A percentile compares a stretch with the other conserved stretches of the same genome.
Evolutionary conservation across 2,797 vertebrate genomes (phyloP).

Genomic region (Threskiornis aethiopicus): DNA sequence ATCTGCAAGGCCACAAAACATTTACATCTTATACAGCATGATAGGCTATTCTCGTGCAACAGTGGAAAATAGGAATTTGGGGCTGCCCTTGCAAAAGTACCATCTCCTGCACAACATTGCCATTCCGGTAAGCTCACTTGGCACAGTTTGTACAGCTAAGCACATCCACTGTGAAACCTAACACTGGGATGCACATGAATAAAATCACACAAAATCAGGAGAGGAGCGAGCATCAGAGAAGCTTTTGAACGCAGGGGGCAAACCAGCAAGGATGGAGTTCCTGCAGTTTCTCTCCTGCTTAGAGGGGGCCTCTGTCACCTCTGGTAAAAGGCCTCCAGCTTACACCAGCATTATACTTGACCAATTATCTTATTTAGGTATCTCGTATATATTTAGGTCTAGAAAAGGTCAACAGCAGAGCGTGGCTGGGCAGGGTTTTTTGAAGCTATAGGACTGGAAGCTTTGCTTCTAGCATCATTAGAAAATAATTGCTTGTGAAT

Average conservation of each 20-base stretch:
- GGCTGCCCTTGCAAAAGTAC: conserved; percentile 5
- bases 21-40: not conserved
- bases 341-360: not conserved
- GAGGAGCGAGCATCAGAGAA: conserved; percentile 41
- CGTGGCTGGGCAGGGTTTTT: not conserved
- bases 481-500: conserved; percentile 58
- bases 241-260: conserved; percentile 57
- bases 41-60: not conserved
- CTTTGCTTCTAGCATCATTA: conserved; percentile 51
- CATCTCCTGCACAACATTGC: not conserved
- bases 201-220: conserved; percentile 56
- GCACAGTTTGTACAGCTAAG: conserved; percentile 46
- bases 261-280: conserved; percentile 63
- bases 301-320: not conserved
- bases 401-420: conserved; percentile 47
- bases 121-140: conserved; percentile 21
- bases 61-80: not conserved
- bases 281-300: conserved; percentile 37
- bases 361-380: conserved; percentile 44
- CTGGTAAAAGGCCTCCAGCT: not conserved
- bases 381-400: conserved; percentile 32
- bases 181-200: conserved; percentile 46
- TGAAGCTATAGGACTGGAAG: conserved; percentile 39
- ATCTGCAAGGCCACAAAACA: conserved; percentile 26
- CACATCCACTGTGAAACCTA: conserved; percentile 39